phyloP scores from a whole-genome alignment of 2,888 invertebrate genomes.

The Lottia gigantea region DNA sequence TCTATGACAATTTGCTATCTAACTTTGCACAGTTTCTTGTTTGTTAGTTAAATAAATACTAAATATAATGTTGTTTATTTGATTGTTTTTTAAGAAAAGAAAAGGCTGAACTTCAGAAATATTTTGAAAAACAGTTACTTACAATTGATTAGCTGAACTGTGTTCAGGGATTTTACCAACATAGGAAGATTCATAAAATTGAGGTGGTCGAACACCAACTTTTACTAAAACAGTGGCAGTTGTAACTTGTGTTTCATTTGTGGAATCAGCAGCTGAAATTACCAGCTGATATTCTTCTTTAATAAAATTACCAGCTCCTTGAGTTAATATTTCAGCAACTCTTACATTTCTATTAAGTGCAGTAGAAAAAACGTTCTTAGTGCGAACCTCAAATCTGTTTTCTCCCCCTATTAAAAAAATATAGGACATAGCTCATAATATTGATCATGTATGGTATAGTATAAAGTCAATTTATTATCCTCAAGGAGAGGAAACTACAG shows the following conservation, averaged over 20 bases:
- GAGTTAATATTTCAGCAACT: slow-evolving; percentile 47
- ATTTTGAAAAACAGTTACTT: slow-evolving; percentile 62
- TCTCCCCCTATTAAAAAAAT: too few species aligned
- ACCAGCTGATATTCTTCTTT: slow-evolving; percentile 86
- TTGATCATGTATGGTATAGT: too few species aligned
- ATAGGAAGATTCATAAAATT: slow-evolving; percentile 95
- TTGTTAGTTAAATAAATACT: too few species aligned
- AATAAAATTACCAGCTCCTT: slow-evolving; percentile 46
- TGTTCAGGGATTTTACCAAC: slow-evolving; percentile 96
- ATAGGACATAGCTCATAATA: too few species aligned
- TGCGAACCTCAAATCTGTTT: slow-evolving; percentile 90
- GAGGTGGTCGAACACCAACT: slow-evolving; percentile 96
- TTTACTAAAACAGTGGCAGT: slow-evolving; percentile 76
- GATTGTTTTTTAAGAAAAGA: not conserved
- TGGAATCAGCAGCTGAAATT: slow-evolving; percentile 79
- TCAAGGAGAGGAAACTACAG: too few species aligned
- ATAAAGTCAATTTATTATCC: too few species aligned
- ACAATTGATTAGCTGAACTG: slow-evolving; percentile 97
- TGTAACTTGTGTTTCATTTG: slow-evolving; percentile 37
- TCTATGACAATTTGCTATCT: too few species aligned
- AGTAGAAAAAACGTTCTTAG: slow-evolving; percentile 72
- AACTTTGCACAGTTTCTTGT: too few species aligned
- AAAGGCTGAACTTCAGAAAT: not conserved
- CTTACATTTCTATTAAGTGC: slow-evolving; percentile 43
- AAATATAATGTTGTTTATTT: too few species aligned